A percentile compares a stretch with the other conserved stretches of the same genome.
Evolutionary conservation across 2,113 vertebrate genomes (phyloP).

Genomic region (Caranx ignobilis): DNA sequence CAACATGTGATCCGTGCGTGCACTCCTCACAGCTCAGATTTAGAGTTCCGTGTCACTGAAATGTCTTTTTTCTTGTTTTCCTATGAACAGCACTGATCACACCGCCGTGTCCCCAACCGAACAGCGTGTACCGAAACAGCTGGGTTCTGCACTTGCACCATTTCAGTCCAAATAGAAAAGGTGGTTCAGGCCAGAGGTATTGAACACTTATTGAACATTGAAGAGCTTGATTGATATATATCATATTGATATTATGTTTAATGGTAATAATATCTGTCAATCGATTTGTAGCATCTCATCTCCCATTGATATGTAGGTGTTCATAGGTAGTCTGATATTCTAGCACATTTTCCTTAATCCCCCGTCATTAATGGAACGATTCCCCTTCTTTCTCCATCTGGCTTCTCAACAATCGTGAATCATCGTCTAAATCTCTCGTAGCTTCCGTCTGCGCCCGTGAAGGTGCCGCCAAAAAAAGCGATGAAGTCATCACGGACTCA

Average conservation of each 20-base stretch:
- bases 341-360: conserved; percentile 7
- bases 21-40: too few species aligned
- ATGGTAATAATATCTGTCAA: neutral
- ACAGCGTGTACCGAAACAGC: too few species aligned
- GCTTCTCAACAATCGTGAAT: conserved; percentile 36
- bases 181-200: too few species aligned
- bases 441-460: conserved; percentile 26
- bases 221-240: too few species aligned
- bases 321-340: neutral
- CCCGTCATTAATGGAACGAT: conserved; percentile 23
- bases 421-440: conserved; percentile 38
- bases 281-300: neutral
- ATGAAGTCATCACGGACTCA: conserved; percentile 36
- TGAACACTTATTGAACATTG: too few species aligned
- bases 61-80: too few species aligned
- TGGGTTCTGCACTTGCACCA: too few species aligned
- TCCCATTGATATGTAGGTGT: neutral
- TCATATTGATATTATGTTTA: neutral
- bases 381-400: conserved; percentile 3
- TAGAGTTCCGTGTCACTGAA: too few species aligned
- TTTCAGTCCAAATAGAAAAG: too few species aligned
- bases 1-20: too few species aligned
- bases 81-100: too few species aligned
- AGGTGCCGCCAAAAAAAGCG: conserved; percentile 31
- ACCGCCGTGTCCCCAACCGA: too few species aligned